Conservation (phyloP, 2,888 invertebrate species). For the Crossocerus cetratus region DNA sequence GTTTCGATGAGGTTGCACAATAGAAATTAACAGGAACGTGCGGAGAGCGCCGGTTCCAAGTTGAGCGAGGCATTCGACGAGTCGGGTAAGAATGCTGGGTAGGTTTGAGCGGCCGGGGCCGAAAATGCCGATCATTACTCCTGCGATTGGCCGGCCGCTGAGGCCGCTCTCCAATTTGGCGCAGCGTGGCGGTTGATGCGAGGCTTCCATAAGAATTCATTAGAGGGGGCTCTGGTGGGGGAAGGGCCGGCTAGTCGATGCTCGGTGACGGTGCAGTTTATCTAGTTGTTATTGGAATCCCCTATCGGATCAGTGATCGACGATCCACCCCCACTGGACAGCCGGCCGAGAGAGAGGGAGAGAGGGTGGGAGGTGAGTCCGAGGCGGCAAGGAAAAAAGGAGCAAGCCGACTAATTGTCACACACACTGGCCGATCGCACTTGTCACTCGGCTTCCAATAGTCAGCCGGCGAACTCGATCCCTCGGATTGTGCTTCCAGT, state of each 20-base stretch:
- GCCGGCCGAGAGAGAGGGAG: slow-evolving; percentile 9
- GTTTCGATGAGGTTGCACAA: slow-evolving; percentile 23
- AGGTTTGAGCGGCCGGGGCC: too few relatives aligned
- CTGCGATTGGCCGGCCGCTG: too few relatives aligned
- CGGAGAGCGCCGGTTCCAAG: neutral
- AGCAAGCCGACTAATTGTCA: slow-evolving; percentile 65
- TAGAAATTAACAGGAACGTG: slow-evolving; percentile 32
- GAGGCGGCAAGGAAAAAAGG: slow-evolving; percentile 52
- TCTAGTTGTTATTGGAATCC: too few relatives aligned
- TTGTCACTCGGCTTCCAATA: slow-evolving; percentile 68
- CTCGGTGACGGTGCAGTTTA: neutral
- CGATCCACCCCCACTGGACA: slow-evolving; percentile 13
- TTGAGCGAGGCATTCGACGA: too few relatives aligned
- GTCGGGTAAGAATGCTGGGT: too few relatives aligned
- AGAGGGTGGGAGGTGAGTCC: slow-evolving; percentile 27
- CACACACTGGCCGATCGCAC: slow-evolving; percentile 56
- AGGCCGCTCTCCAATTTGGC: too few relatives aligned
- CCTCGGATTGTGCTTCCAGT: slow-evolving; percentile 45
- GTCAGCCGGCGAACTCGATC: slow-evolving; percentile 48
- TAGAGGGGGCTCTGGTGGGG: neutral
- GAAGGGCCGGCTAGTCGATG: neutral
- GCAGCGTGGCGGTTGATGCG: neutral
- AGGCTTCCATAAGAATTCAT: neutral
- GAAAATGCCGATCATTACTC: too few relatives aligned
- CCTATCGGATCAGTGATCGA: neutral